A percentile compares a stretch with the other conserved stretches of the same genome.
Conservation (phyloP, 2,113 vertebrate species). For the Bungarus multicinctus region DNA sequence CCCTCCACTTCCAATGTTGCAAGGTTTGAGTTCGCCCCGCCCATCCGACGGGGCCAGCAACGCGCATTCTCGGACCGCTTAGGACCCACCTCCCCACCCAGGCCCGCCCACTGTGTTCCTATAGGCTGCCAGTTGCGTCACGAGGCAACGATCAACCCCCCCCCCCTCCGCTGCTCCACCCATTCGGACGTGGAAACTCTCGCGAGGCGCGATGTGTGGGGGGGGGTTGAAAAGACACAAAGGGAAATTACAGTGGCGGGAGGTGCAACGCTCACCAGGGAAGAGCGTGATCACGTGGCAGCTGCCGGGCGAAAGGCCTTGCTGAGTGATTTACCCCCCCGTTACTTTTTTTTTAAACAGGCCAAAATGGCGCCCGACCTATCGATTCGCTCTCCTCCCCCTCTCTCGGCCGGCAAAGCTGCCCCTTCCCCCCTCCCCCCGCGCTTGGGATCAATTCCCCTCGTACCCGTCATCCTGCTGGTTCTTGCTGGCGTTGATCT, state of each 20-base stretch:
- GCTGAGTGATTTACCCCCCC: neutral
- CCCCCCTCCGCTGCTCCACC: neutral
- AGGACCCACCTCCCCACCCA: neutral
- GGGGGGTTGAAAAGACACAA: constrained; percentile 39
- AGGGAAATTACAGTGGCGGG: neutral
- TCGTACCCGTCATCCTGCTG: constrained; percentile 83
- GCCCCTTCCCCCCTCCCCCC: neutral
- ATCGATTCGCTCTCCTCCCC: neutral
- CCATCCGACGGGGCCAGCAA: neutral
- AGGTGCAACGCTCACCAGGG: neutral
- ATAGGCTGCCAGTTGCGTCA: constrained; percentile 30
- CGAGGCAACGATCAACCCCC: rapidly evolving
- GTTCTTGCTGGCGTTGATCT: constrained; percentile 87
- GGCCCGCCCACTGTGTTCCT: neutral
- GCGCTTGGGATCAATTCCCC: neutral
- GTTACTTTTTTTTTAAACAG: neutral
- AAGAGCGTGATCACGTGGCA: constrained; percentile 5
- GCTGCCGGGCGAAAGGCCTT: neutral
- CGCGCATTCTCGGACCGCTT: neutral
- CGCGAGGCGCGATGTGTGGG: no score
- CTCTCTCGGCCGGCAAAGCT: neutral
- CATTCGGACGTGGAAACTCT: constrained; percentile 14
- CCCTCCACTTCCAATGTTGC: neutral
- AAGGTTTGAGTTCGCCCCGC: neutral
- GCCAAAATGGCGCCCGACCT: constrained; percentile 12